Evolutionary conservation across 2,113 vertebrate species (phyloP).

Genomic region (Phrynocephalus versicolor): DNA sequence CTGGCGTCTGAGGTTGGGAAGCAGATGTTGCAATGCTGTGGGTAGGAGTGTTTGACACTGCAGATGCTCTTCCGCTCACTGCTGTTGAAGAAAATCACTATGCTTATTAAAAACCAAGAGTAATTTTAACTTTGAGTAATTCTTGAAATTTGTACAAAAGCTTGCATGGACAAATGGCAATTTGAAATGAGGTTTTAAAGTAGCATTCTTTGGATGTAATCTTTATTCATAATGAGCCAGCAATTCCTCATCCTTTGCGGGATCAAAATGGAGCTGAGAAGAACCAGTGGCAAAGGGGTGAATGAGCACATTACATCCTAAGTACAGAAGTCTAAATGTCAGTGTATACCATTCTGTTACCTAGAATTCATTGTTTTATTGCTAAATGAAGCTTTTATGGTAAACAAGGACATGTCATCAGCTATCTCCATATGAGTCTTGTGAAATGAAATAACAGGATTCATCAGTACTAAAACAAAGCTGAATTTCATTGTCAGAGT

Average conservation of each 20-base stretch:
- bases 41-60: conserved; percentile 89
- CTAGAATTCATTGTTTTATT: neutral
- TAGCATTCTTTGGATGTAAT: neutral
- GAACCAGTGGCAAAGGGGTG: neutral
- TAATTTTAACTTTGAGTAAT: neutral
- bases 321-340: neutral
- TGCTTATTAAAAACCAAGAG: conserved; percentile 69
- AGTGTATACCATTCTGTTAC: neutral
- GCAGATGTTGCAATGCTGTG: conserved; percentile 90
- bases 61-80: conserved; percentile 95
- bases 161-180: neutral
- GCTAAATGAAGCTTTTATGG: neutral
- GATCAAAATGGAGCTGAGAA: neutral
- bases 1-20: conserved; percentile 89
- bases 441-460: neutral
- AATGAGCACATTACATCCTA: neutral
- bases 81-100: conserved; percentile 85
- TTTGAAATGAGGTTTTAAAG: neutral
- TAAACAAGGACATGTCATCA: neutral
- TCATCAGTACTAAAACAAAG: neutral
- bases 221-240: neutral
- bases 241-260: neutral
- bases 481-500: neutral
- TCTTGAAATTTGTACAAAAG: neutral
- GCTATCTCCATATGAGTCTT: neutral